phyloP scores from a whole-genome alignment of 2,797 vertebrate species.

The Myoxocephalus aenaeus region DNA sequence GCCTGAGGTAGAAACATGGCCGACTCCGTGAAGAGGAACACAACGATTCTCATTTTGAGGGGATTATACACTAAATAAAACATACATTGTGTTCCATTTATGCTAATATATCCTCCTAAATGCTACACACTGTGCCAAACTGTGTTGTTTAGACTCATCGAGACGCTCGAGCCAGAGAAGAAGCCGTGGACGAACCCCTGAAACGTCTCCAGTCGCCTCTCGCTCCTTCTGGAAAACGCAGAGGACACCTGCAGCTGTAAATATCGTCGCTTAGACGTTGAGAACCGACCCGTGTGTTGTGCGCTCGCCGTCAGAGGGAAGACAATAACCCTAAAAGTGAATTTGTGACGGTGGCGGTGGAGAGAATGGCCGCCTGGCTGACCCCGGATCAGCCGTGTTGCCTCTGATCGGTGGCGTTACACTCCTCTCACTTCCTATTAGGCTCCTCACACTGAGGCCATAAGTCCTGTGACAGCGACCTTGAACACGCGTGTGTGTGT shows the following conservation, averaged over 20 bases:
- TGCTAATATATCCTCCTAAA: too few species aligned
- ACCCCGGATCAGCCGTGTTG: constrained; percentile 74
- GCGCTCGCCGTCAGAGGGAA: constrained; percentile 43
- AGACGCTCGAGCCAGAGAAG: neutral
- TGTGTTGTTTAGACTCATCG: too few species aligned
- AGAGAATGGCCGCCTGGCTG: constrained; percentile 68
- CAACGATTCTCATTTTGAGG: too few species aligned
- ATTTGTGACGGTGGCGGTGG: constrained; percentile 66
- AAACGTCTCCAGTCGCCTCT: constrained; percentile 2
- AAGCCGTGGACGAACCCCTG: neutral
- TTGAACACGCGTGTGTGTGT: constrained; percentile 63
- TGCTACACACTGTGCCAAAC: too few species aligned
- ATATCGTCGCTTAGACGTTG: constrained; percentile 36
- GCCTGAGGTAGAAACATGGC: too few species aligned
- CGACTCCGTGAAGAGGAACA: too few species aligned
- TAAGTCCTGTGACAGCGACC: constrained; percentile 80
- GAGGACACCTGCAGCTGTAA: constrained; percentile 35
- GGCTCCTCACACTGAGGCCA: constrained; percentile 70
- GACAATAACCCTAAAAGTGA: constrained; percentile 72
- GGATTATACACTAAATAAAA: too few species aligned
- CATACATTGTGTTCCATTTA: too few species aligned
- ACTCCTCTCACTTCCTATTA: constrained; percentile 82
- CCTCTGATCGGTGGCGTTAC: constrained; percentile 81
- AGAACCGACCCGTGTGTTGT: constrained; percentile 34
- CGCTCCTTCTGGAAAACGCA: constrained; percentile 12